phyloP scores from a whole-genome alignment of 2,797 vertebrate genomes.

The Rachycentron canadum region DNA sequence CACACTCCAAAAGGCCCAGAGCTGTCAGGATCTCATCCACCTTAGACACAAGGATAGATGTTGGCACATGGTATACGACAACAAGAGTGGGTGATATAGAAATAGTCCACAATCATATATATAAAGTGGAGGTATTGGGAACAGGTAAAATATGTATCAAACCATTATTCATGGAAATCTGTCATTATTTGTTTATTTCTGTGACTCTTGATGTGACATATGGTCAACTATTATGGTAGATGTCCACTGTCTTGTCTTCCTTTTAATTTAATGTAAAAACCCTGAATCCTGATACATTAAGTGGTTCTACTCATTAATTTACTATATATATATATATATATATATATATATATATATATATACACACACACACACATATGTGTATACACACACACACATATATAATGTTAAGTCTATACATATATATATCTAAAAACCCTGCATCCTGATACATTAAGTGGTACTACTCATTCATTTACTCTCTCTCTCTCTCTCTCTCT shows the following conservation, averaged over 20 bases:
- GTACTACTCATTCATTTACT: too few relatives aligned
- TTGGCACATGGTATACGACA: neutral
- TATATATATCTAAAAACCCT: too few relatives aligned
- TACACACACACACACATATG: too few relatives aligned
- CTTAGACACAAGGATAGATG: slow-evolving; percentile 73
- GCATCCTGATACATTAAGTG: too few relatives aligned
- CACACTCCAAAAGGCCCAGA: slow-evolving; percentile 94
- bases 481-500: too few relatives aligned
- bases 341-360: too few relatives aligned
- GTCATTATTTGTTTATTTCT: neutral
- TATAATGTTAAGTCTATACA: too few relatives aligned
- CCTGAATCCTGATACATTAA: neutral
- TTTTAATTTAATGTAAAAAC: neutral
- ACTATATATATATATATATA: too few relatives aligned
- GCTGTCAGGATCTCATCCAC: slow-evolving; percentile 98
- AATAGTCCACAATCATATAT: neutral
- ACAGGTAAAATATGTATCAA: neutral
- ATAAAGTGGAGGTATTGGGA: neutral
- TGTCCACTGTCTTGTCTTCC: neutral
- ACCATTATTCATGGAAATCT: neutral
- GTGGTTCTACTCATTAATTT: neutral
- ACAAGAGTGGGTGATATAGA: neutral
- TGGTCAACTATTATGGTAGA: neutral
- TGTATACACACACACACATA: too few relatives aligned
- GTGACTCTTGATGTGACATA: too few relatives aligned